Conservation (phyloP, 2,797 vertebrate species). For the Parauchenoglanis ngamensis region DNA sequence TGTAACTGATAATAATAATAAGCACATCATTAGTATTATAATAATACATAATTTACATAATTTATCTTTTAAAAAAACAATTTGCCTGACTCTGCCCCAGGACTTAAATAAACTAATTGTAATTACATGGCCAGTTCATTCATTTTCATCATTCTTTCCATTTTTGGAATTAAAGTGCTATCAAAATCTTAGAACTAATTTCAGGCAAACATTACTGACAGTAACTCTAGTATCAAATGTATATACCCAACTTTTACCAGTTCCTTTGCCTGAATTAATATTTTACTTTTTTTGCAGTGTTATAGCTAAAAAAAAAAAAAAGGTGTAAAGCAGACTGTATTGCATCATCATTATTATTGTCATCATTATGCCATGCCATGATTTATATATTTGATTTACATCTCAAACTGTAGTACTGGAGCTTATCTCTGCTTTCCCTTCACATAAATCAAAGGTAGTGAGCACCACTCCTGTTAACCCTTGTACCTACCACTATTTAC, state of each 20-base stretch:
- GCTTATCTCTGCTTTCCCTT: neutral
- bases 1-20: neutral
- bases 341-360: neutral
- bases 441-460: neutral
- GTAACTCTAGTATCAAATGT: neutral
- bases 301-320: neutral
- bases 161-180: neutral
- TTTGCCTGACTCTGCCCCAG: neutral
- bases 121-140: neutral
- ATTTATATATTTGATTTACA: neutral
- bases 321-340: neutral
- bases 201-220: neutral
- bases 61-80: neutral
- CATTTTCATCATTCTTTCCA: neutral
- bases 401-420: neutral
- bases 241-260: neutral
- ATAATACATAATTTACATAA: no score
- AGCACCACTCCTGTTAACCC: neutral
- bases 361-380: neutral
- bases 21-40: no score
- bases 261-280: neutral
- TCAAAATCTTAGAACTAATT: neutral
- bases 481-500: neutral
- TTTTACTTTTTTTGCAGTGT: neutral
- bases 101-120: neutral